Evolutionary conservation across 2,888 invertebrate genomes (phyloP).

Genomic region (Panopea generosa): DNA sequence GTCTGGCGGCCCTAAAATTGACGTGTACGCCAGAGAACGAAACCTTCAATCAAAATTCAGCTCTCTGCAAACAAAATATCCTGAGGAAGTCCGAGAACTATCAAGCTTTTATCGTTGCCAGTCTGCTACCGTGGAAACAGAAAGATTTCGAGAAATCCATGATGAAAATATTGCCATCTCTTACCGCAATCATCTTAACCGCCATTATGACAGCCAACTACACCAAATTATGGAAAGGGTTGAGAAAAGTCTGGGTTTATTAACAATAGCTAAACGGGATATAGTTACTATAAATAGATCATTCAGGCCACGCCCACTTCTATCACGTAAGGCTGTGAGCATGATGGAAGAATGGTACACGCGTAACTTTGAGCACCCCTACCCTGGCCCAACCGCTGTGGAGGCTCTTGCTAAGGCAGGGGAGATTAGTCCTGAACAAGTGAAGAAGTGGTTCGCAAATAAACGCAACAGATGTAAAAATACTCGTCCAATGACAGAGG

Average conservation of each 20-base stretch:
- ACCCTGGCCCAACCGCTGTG: constrained; percentile 66
- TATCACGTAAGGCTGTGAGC: constrained; percentile 63
- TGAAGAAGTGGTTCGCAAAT: constrained; percentile 81
- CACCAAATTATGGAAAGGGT: constrained; percentile 67
- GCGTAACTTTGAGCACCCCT: constrained; percentile 74
- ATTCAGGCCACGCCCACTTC: constrained; percentile 57
- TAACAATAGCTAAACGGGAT: constrained; percentile 51
- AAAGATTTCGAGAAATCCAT: constrained; percentile 62
- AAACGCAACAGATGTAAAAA: constrained; percentile 75
- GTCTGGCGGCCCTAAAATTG: constrained; percentile 25
- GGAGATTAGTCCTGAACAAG: constrained; percentile 69
- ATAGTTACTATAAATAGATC: constrained; percentile 22
- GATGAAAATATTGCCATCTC: constrained; percentile 42
- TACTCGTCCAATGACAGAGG: constrained; percentile 64
- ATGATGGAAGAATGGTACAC: constrained; percentile 76
- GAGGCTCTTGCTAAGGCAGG: constrained; percentile 68
- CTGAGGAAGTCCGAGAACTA: constrained; percentile 60
- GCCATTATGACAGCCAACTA: constrained; percentile 66
- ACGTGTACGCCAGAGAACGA: constrained; percentile 57
- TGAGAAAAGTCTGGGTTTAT: constrained; percentile 56
- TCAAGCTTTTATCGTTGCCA: constrained; percentile 63
- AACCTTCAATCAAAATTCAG: constrained; percentile 59
- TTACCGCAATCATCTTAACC: constrained; percentile 63
- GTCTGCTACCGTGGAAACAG: constrained; percentile 64
- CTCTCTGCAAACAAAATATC: constrained; percentile 46